Evolutionary conservation across 92 coral and sea anemone genomes (phyloP), one percentile per base, ranked within the genome.

Genomic region (Porites cylindrica): DNA sequence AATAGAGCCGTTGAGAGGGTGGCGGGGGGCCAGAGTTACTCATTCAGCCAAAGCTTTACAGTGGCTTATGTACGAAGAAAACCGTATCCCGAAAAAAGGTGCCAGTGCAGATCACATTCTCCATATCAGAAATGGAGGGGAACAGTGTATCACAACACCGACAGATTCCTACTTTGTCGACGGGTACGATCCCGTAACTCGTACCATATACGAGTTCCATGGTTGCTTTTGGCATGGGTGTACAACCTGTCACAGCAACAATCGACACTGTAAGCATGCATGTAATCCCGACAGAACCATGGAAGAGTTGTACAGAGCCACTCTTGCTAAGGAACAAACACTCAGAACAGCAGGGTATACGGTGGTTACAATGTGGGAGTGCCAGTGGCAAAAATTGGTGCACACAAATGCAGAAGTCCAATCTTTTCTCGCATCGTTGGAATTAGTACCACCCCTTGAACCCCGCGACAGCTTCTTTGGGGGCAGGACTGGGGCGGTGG

Each of bases 381-480:
- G 77, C 8, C 26, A 50, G 13, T 72, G 60, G 12, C 0, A 17
- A 51, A 7, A 8, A n/a, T n/a, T n/a, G n/a, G n/a, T n/a, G n/a
- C n/a, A n/a, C n/a, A n/a, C n/a, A n/a, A n/a, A n/a, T n/a, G n/a
- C n/a, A n/a, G n/a, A n/a, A n/a, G n/a, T n/a, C 10, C 1, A 2
- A 47, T 7, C 8, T 2, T 1, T 17, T 1, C 21, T 79, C 13
- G 4, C 21, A 10, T n/a, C n/a, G n/a, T n/a, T n/a, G n/a, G n/a
- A n/a, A n/a, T n/a, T n/a, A n/a, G n/a, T n/a, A n/a, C n/a, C n/a
- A n/a, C n/a, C n/a, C n/a, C n/a, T n/a, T n/a, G n/a, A n/a, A n/a
- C n/a, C n/a, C 83, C 83, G 0, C 61, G 83, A 3, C 43, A 2
- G 63, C 83, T 79, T 79, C 60, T 79, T 64, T 20, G 73, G 83